Base-by-base conservation (phyloP, 2,113 vertebrate genomes). In the Takifugu bimaculatus region DNA sequence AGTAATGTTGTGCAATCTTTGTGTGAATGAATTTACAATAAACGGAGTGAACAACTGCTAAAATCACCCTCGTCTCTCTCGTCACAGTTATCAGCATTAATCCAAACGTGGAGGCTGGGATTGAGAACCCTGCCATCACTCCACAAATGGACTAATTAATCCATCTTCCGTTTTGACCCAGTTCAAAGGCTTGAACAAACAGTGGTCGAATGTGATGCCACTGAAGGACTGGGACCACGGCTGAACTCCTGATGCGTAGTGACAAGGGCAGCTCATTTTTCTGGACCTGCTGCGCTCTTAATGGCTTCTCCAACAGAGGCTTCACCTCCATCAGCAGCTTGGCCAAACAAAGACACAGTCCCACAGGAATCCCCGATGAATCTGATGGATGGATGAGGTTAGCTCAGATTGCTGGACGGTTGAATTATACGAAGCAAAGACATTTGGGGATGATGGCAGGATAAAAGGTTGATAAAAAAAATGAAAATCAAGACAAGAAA, bases 241-340 rank as follows among this genome's bases (percentile, higher is more conserved):
- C 75, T n/a, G 61, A 72, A 76, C 81, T 80, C 81, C 82, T 76
- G 84, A 88, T 80, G 81, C 55, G 79, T 84, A 88, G 67, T 84
- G 88, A 90, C 86, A 83, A 80, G 77, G 61, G 62, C 60, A 60
- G 80, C 70, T 91, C 86, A 89, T 90, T 89, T 85, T 84, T 89
- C 88, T 87, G 80, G 58, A 70, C 80, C 85, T 63, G 77, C 81
- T 78, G 83, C 27, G 75, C 63, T 81, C 70, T 75, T 91, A 90
- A 90, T 88, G 85, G 88, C 67, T 90, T 86, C 74, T 68, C 79
- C 73, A 72, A 90, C 88, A 90, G 83, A 85, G 79, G 75, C 80
- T 88, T 88, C 52, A 60, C 77, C 84, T 90, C 87, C 78, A 78
- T 89, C 88, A 81, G 86, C 77, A 51, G 80, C 82, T 77, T 82